Conservation (phyloP, 2,113 vertebrate genomes). For the Pitta sordida region DNA sequence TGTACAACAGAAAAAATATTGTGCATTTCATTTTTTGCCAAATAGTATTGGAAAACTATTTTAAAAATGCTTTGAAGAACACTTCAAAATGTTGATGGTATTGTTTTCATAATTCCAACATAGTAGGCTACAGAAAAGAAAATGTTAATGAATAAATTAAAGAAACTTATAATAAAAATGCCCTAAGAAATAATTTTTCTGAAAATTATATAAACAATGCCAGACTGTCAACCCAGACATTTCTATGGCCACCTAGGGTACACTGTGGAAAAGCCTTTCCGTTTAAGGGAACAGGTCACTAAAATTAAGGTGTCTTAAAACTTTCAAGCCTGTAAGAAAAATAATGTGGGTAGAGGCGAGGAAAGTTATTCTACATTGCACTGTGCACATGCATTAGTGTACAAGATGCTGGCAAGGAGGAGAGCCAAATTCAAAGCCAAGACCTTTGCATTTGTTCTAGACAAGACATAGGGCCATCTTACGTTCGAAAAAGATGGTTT, state of each 20-base stretch:
- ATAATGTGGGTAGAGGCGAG: rapidly evolving
- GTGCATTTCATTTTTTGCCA: constrained; percentile 26
- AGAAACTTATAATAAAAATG: neutral
- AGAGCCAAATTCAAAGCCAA: neutral
- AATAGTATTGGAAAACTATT: constrained; percentile 46
- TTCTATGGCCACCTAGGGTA: neutral
- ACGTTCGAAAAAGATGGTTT: neutral
- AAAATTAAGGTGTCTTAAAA: neutral
- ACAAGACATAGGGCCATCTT: neutral
- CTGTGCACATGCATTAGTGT: rapidly evolving
- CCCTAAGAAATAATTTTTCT: neutral
- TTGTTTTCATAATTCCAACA: constrained; percentile 35
- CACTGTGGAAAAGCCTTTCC: neutral
- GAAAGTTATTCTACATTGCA: neutral
- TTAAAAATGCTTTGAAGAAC: constrained; percentile 54
- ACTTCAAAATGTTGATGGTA: constrained; percentile 3
- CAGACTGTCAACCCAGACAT: neutral
- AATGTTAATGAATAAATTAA: constrained; percentile 24
- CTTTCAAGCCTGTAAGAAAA: neutral
- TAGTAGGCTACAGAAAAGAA: constrained; percentile 38
- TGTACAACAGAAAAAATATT: constrained; percentile 38
- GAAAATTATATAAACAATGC: neutral
- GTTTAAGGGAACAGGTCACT: neutral
- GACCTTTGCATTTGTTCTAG: neutral
- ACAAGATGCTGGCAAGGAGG: neutral